Evolutionary conservation across 2,113 vertebrate genomes (phyloP), one percentile per base, ranked within the genome.

Genomic region (Empidonax alnorum): DNA sequence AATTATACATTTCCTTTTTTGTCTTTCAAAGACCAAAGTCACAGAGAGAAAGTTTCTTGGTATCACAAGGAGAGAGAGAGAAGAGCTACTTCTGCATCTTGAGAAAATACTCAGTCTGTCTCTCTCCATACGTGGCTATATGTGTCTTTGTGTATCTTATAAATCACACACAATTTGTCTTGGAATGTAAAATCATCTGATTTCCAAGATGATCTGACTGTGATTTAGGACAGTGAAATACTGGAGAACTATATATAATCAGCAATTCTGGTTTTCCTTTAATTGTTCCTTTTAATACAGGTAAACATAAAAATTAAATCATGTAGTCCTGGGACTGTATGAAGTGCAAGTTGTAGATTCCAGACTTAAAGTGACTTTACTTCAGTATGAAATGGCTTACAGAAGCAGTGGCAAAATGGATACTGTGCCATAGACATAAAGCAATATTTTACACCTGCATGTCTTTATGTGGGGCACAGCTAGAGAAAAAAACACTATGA

Each of bases 1-100:
- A 94, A 96, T 91, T 96, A 96, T 7, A 91, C 55, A 90, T 88
- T 90, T 93, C 72, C 42, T 82, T 91, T 76, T 74, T 80, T 47
- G 47, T 49, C 85, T 95, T 72, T 77, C 61, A 75, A 59, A 96
- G 92, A 87, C 83, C 82, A 50, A 92, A 85, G 93, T 92, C 85
- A 90, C 7, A 47, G 78, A 39, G 74, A 84, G 33, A 74, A 85
- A 83, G 75, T 96, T 96, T 74, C 61, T 69, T 63, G 28, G 17
- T 84, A 23, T 76, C 37, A 14, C 31, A 56, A 21, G 59, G 33
- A 39, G 35, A 59, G 8, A 16, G 50, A 61, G 46, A 71, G 37
- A 56, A 88, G 12, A 82, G 52, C 62, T 16, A 39, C 9, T 79
- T 44, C 31, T 66, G 49, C 42, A 28, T 8, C 35, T 75, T n/a